Evolutionary conservation across 2,888 invertebrate species (phyloP), one percentile per base, ranked within the genome.

Genomic region (Silvanus unidentatus): DNA sequence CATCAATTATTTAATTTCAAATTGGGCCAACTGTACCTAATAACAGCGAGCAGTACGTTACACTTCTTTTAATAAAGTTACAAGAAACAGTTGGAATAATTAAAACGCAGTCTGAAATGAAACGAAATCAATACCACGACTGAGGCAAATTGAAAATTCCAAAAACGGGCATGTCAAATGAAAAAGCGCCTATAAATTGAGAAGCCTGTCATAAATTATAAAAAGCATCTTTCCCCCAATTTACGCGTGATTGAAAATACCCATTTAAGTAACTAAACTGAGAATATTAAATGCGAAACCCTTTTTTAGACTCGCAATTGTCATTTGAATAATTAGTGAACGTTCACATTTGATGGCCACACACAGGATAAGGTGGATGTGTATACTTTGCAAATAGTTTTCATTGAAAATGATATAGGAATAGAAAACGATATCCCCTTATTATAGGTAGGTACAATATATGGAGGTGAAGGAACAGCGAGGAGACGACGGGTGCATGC

Each of bases 281-380:
- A 22, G 22, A 22, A 22, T 53, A 59, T 62, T 60, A 53, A 63
- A n/a, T n/a, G n/a, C 44, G 50, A 51, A 56, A 59, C 59, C 59
- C 63, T 63, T 64, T 66, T 65, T 65, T 59, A 55, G 60, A 55
- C 56, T 55, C 59, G n/a, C n/a, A n/a, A 57, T 60, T 59, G 60
- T 62, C 62, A 58, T 55, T 56, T 57, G 62, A 60, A 60, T 66
- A 59, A 66, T 64, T 66, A 66, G 65, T 66, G n/a, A n/a, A n/a
- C n/a, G n/a, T n/a, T n/a, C n/a, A n/a, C n/a, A n/a, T n/a, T n/a
- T n/a, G n/a, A n/a, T 65, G 64, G 60, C 45, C 45, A 50, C 47
- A 39, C 45, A 48, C 55, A 47, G 52, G 56, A 55, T 52, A 59
- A 57, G 55, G 43, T 47, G 60, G 58, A 58, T 52, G 57, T 56